A percentile compares a stretch with the other conserved stretches of the same genome.
Evolutionary conservation across 2,797 vertebrate species (phyloP).

Genomic region (Prunella strophiata): DNA sequence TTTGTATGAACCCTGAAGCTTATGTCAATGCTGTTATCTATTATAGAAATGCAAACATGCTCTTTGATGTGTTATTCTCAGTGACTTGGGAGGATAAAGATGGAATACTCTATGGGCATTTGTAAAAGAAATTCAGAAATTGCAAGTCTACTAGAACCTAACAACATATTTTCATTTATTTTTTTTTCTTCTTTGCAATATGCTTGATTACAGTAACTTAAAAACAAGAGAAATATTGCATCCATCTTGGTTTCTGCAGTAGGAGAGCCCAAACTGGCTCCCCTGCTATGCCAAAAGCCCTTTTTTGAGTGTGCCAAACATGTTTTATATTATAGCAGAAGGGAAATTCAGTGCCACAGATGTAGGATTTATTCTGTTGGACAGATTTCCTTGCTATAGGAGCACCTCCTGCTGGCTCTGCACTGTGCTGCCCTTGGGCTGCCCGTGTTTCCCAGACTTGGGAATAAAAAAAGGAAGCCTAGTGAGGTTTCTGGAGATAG

Average conservation of each 20-base stretch:
- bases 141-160: constrained; percentile 56
- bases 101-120: constrained; percentile 69
- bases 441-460: background rate
- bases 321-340: background rate
- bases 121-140: constrained; percentile 64
- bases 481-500: accelerated
- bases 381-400: constrained; percentile 35
- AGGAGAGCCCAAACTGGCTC: background rate
- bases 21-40: constrained; percentile 80
- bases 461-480: background rate
- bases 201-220: constrained; percentile 25
- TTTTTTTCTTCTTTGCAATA: constrained; percentile 2
- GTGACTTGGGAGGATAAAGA: constrained; percentile 77
- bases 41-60: constrained; percentile 77
- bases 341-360: background rate
- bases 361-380: background rate
- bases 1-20: constrained; percentile 78
- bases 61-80: constrained; percentile 83
- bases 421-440: background rate
- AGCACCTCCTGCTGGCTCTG: constrained; percentile 60
- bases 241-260: background rate
- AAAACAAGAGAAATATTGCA: constrained; percentile 13
- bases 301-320: background rate
- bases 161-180: constrained; percentile 24
- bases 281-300: background rate